A percentile compares a stretch with the other conserved stretches of the same genome.
Evolutionary conservation across 2,888 invertebrate genomes (phyloP).

Genomic region (Leucophenga montana): DNA sequence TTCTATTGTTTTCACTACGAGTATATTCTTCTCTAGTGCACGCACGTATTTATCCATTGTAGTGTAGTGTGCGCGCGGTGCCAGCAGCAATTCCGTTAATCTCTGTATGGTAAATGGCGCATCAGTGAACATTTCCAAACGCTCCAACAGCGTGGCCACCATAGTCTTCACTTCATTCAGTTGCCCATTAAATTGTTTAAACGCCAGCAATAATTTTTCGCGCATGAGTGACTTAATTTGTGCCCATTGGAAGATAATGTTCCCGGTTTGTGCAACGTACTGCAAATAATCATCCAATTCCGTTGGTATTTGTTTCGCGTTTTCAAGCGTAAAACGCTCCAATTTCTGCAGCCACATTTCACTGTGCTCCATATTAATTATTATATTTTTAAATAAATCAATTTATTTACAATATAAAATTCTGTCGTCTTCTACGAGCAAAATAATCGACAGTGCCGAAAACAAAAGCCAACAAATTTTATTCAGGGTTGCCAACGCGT

Average conservation of each 20-base stretch:
- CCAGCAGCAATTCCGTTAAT: conserved; percentile 89
- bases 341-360: conserved; percentile 85
- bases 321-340: conserved; percentile 83
- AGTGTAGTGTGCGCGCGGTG: conserved; percentile 91
- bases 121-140: conserved; percentile 84
- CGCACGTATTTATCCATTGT: conserved; percentile 94
- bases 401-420: no score
- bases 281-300: conserved; percentile 87
- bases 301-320: conserved; percentile 82
- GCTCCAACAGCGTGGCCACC: conserved; percentile 84
- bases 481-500: no score
- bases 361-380: conserved; percentile 72
- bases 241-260: conserved; percentile 91
- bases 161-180: conserved; percentile 89
- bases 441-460: no score
- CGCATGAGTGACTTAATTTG: conserved; percentile 87
- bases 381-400: no score
- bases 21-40: conserved; percentile 91
- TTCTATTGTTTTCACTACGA: conserved; percentile 61
- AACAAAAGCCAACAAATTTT: no score
- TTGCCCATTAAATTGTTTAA: conserved; percentile 77
- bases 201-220: conserved; percentile 85
- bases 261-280: conserved; percentile 91
- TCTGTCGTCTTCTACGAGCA: no score
- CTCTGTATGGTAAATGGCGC: conserved; percentile 95